These are phyloP conservation scores for Noctua janthina DNA, from an alignment of 2,888 invertebrate species.

Conservation along the genomic window DNA sequence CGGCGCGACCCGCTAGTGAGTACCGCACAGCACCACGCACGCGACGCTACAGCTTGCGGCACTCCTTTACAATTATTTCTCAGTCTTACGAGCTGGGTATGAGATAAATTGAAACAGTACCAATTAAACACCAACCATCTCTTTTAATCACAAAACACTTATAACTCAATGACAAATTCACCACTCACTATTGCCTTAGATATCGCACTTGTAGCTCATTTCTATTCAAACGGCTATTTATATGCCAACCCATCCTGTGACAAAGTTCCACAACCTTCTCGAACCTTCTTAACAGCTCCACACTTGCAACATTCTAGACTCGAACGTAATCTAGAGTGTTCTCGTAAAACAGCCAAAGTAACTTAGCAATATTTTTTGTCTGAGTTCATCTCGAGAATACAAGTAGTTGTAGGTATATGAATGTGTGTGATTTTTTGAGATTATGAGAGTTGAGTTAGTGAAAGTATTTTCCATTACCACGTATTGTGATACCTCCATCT, in stretches of 20 bases:
- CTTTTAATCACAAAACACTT: no score
- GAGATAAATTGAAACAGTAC: background rate
- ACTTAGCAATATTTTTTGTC: no score
- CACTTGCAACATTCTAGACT: background rate
- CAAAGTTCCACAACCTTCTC: background rate
- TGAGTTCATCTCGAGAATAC: no score
- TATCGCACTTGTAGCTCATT: background rate
- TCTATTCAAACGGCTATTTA: background rate
- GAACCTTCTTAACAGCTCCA: no score
- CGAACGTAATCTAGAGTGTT: background rate
- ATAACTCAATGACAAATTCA: background rate
- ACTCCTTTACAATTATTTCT: background rate
- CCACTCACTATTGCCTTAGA: background rate
- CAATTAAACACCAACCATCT: background rate
- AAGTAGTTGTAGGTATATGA: no score
- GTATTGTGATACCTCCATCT: no score
- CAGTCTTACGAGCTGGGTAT: background rate
- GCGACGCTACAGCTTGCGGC: background rate
- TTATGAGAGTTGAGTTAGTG: no score
- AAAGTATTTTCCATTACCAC: no score
- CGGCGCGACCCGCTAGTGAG: conserved; percentile 14
- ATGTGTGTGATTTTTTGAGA: no score
- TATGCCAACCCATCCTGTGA: background rate
- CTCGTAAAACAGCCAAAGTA: no score
- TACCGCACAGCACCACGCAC: background rate